Percentiles rank a stretch among this genome's conserved stretches.
These are phyloP conservation scores for Tigriopus japonicus DNA, from an alignment of 1,140 invertebrate species.

Conservation along the genomic window DNA sequence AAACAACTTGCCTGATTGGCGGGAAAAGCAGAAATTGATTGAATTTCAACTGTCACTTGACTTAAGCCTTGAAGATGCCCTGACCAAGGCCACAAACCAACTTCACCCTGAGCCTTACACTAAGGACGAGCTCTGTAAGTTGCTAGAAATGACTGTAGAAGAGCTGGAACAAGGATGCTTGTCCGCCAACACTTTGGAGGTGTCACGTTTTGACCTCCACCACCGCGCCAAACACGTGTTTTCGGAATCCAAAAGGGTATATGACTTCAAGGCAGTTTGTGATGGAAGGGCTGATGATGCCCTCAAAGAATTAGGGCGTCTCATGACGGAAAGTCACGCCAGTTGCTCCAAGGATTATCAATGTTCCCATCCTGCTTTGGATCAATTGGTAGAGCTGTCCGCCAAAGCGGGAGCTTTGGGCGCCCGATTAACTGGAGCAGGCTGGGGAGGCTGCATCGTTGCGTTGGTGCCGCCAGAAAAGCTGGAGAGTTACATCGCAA, in stretches of 20 bases:
- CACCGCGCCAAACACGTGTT: background rate
- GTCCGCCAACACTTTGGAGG: background rate
- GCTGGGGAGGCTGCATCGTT: conserved; percentile 91
- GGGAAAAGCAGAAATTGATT: conserved; percentile 10
- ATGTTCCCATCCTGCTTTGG: conserved; percentile 76
- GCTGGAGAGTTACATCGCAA: conserved; percentile 44
- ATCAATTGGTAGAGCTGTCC: conserved; percentile 61
- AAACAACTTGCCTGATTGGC: background rate
- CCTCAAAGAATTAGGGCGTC: conserved; percentile 42
- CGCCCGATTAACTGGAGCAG: conserved; percentile 78
- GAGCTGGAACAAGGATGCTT: background rate
- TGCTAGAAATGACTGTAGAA: background rate
- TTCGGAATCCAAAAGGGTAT: background rate
- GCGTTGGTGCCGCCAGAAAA: conserved; percentile 50
- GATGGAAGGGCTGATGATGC: conserved; percentile 23
- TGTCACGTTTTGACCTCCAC: background rate
- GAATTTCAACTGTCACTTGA: background rate
- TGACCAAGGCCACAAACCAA: background rate
- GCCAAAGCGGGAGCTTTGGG: conserved; percentile 48
- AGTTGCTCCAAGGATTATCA: conserved; percentile 73
- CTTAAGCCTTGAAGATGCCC: background rate
- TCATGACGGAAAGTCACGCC: conserved; percentile 75
- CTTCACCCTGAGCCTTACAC: background rate
- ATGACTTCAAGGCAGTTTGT: conserved; percentile 13
- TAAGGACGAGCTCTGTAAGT: background rate